Evolutionary conservation across 2,113 vertebrate species (phyloP).

Genomic region (Colaptes auratus): DNA sequence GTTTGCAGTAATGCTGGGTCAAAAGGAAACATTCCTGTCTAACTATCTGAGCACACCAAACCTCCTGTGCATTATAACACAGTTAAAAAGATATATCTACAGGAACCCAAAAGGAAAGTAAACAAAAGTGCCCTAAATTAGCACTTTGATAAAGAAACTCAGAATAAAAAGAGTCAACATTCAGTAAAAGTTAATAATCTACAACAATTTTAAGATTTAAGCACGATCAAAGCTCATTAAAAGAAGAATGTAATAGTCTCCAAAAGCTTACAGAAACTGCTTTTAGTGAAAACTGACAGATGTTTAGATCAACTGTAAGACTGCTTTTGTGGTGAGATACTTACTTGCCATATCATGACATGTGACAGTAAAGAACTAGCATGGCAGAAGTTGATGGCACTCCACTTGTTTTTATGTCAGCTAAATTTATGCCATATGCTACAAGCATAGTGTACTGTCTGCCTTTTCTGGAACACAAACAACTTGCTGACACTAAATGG

Average conservation of each 20-base stretch:
- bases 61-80: neutral
- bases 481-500: conserved; percentile 46
- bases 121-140: neutral
- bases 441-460: conserved; percentile 7
- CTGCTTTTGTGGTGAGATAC: neutral
- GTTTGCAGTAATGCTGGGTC: neutral
- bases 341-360: neutral
- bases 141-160: neutral
- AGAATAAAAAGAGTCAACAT: neutral
- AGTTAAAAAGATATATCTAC: neutral
- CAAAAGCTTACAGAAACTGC: neutral
- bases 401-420: conserved; percentile 30
- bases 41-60: neutral
- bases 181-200: neutral
- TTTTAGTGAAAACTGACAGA: neutral
- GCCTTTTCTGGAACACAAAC: conserved; percentile 48
- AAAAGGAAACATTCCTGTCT: neutral
- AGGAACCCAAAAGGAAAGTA: neutral
- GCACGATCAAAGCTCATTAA: neutral
- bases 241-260: neutral
- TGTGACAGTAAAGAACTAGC: neutral
- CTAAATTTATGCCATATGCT: conserved; percentile 56
- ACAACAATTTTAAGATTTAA: neutral
- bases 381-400: neutral
- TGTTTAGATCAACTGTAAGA: neutral